Conservation (phyloP, 2,113 vertebrate genomes). For the Strix uralensis region DNA sequence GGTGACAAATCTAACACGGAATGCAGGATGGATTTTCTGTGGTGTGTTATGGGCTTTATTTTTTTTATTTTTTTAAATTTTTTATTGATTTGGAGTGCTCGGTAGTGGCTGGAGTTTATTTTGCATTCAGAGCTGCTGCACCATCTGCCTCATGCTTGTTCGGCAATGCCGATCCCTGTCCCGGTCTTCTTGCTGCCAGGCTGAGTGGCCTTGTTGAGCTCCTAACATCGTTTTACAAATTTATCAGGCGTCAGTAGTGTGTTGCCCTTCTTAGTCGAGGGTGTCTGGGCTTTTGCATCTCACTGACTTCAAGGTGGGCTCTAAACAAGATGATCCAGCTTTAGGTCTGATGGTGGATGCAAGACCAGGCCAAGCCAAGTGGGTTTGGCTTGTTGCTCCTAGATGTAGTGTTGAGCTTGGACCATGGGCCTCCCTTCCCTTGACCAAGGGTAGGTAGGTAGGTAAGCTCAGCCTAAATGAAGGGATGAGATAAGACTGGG, state of each 20-base stretch:
- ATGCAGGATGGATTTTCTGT: neutral
- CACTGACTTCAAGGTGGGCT: neutral
- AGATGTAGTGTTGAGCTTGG: neutral
- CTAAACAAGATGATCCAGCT: neutral
- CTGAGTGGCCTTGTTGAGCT: neutral
- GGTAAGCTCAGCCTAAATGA: neutral
- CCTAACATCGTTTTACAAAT: neutral
- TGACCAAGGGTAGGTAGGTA: neutral
- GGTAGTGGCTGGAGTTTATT: rapidly evolving
- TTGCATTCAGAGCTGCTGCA: neutral
- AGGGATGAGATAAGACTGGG: rapidly evolving
- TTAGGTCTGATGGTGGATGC: neutral
- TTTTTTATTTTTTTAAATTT: neutral
- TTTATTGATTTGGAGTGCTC: rapidly evolving
- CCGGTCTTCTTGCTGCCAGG: neutral
- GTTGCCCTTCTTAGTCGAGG: neutral
- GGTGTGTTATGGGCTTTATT: neutral
- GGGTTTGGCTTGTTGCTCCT: neutral
- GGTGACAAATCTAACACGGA: neutral
- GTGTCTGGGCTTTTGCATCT: neutral
- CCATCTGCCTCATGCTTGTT: neutral
- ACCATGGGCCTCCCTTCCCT: neutral
- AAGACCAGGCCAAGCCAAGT: rapidly evolving
- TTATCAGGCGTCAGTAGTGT: neutral
- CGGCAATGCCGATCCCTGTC: neutral